Evolutionary conservation across 2,113 vertebrate species (phyloP).

Genomic region (Brachyhypopomus gauderio): DNA sequence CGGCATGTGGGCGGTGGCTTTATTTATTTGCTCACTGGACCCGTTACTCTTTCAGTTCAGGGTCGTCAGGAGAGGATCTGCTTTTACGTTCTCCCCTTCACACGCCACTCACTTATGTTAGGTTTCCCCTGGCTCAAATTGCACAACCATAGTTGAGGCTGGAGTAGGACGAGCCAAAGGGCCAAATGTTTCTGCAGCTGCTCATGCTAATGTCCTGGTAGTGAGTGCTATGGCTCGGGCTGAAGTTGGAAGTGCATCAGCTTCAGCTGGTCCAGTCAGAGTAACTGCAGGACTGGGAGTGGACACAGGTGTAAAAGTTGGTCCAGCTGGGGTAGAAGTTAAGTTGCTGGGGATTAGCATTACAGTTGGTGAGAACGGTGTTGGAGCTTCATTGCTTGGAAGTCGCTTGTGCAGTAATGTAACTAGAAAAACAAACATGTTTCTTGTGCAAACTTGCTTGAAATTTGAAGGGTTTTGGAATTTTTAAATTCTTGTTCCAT

Average conservation of each 20-base stretch:
- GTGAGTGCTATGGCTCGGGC: conserved; percentile 37
- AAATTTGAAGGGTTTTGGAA: no score
- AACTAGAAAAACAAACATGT: no score
- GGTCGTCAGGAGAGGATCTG: no score
- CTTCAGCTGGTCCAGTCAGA: conserved; percentile 36
- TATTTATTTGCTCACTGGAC: no score
- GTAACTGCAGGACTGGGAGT: conserved; percentile 18
- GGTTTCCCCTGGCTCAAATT: no score
- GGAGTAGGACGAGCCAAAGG: conserved; percentile 46
- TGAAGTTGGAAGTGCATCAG: conserved; percentile 44
- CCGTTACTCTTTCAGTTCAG: no score
- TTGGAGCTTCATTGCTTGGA: conserved; percentile 4
- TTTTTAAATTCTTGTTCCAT: no score
- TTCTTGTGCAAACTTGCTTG: no score
- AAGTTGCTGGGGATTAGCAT: conserved; percentile 41
- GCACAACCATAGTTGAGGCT: conserved; percentile 15
- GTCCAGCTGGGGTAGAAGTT: conserved; percentile 16
- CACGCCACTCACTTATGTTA: no score
- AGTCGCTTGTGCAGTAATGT: no score
- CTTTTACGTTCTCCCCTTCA: no score
- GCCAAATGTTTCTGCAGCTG: conserved; percentile 25
- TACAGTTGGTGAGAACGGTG: neutral
- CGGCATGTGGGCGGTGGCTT: no score
- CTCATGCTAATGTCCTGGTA: neutral
- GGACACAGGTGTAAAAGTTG: neutral